Evolutionary conservation across 1,140 invertebrate species (phyloP).

Genomic region (Trachymyrmex cornetzi): DNA sequence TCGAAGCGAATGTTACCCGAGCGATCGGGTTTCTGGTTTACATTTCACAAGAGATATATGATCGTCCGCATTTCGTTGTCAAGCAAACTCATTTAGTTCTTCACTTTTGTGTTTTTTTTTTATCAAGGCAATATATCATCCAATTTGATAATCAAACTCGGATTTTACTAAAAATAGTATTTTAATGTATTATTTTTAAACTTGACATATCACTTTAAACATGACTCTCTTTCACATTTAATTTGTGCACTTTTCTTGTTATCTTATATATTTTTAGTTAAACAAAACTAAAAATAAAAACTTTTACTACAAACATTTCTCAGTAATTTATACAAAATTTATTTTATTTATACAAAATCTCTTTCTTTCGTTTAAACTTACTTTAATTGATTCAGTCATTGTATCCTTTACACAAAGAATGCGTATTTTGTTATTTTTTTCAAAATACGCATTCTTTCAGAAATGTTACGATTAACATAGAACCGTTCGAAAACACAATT

Average conservation of each 20-base stretch:
- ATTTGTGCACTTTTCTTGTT: not conserved
- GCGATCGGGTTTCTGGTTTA: constrained; percentile 50
- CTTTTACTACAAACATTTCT: not conserved
- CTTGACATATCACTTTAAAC: not conserved
- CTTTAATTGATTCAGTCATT: not conserved
- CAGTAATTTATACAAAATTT: constrained; percentile 17
- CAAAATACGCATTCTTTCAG: not conserved
- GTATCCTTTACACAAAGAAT: not conserved
- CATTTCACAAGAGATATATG: constrained; percentile 47
- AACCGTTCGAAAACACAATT: not conserved
- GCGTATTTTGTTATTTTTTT: not conserved
- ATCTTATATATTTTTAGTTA: not conserved
- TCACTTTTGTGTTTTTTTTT: not conserved
- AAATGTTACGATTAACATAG: not conserved
- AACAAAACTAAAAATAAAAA: not conserved
- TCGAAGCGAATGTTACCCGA: constrained; percentile 49
- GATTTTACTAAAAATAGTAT: not conserved
- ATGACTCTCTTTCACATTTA: not conserved
- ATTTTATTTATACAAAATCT: constrained; percentile 8
- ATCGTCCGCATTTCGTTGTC: constrained; percentile 10
- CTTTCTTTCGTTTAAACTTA: not conserved
- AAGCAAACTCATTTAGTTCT: not conserved
- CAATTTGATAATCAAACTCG: constrained; percentile 10
- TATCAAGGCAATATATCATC: not conserved
- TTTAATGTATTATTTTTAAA: constrained; percentile 2